Evolutionary conservation across 2,888 invertebrate species (phyloP).

Genomic region (Monochamus alternatus): DNA sequence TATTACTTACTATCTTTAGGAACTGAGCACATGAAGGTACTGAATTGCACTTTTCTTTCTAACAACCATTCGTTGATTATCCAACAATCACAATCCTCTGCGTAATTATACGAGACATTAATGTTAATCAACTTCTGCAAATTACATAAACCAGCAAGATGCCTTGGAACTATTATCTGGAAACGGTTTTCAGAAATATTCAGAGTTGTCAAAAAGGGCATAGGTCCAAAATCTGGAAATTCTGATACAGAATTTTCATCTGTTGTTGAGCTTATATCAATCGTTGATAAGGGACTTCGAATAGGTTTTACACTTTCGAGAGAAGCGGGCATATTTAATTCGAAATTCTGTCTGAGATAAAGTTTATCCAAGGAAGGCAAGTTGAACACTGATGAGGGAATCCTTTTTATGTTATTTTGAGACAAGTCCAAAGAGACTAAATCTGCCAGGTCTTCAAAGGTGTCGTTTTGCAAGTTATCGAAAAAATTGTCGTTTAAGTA

Average conservation of each 20-base stretch:
- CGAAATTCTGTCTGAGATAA: conserved; percentile 65
- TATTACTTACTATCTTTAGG: conserved; percentile 58
- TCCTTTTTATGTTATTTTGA: conserved; percentile 59
- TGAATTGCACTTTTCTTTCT: conserved; percentile 60
- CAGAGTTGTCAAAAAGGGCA: conserved; percentile 62
- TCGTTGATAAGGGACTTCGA: conserved; percentile 62
- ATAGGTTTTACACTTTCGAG: conserved; percentile 63
- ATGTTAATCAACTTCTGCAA: conserved; percentile 60
- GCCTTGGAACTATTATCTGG: conserved; percentile 55
- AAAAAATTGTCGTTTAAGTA: conserved; percentile 67
- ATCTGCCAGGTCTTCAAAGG: conserved; percentile 59
- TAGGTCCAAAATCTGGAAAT: conserved; percentile 62
- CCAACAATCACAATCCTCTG: conserved; percentile 66
- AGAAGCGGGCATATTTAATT: conserved; percentile 64
- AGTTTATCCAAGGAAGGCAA: conserved; percentile 65
- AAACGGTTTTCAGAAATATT: conserved; percentile 65
- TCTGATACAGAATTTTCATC: conserved; percentile 50
- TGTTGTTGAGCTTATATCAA: conserved; percentile 65
- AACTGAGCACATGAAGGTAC: conserved; percentile 58
- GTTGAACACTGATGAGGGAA: conserved; percentile 65
- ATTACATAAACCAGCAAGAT: conserved; percentile 67
- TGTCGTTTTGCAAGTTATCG: conserved; percentile 61
- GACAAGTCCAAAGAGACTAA: conserved; percentile 65
- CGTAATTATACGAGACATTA: conserved; percentile 61
- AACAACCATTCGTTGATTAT: conserved; percentile 64